phyloP scores from a whole-genome alignment of 2,888 invertebrate species.

The Thera britannica region DNA sequence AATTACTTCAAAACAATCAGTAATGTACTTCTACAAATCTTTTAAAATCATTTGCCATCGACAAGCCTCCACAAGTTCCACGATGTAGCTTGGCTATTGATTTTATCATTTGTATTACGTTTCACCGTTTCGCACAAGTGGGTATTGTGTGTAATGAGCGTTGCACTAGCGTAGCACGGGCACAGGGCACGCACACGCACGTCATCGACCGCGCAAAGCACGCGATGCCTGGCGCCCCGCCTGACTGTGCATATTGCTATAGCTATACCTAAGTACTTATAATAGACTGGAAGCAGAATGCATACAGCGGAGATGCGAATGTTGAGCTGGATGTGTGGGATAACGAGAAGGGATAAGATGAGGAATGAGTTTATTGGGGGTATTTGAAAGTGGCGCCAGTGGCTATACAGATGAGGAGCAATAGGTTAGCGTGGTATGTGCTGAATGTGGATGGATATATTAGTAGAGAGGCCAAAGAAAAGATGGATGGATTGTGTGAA shows the following conservation, averaged over 20 bases:
- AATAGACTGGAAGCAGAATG: no score
- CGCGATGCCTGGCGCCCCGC: constrained; percentile 41
- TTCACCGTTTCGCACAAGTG: constrained; percentile 33
- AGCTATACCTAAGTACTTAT: not conserved
- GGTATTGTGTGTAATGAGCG: constrained; percentile 39
- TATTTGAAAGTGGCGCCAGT: no score
- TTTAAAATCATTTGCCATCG: not conserved
- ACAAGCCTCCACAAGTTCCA: not conserved
- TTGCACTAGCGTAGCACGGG: constrained; percentile 24
- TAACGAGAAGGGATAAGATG: no score
- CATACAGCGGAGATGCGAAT: no score
- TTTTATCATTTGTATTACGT: constrained; percentile 21
- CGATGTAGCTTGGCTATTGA: not conserved
- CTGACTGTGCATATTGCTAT: constrained; percentile 30
- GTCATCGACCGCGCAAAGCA: constrained; percentile 46
- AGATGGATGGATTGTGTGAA: no score
- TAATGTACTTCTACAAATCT: not conserved
- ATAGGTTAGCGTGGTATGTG: no score
- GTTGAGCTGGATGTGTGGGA: no score
- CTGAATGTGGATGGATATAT: no score
- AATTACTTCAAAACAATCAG: constrained; percentile 3
- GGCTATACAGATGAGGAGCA: no score
- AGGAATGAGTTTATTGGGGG: no score
- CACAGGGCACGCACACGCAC: constrained; percentile 25
- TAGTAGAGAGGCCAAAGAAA: no score